These are phyloP conservation scores for Neomonachus schauinslandi DNA, from an alignment of 2,113 vertebrate species.

Conservation along the genomic window DNA sequence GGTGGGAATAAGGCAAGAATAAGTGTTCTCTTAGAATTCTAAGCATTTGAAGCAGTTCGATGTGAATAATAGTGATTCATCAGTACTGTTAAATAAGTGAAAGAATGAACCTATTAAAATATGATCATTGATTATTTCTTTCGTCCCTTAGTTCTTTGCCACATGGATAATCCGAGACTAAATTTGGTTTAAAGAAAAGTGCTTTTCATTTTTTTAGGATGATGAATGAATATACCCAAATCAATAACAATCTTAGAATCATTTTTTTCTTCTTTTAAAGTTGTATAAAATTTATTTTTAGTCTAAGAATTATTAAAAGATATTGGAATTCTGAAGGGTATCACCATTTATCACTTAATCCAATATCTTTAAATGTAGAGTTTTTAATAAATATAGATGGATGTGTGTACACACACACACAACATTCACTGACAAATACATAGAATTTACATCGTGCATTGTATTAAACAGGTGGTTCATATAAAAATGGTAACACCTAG, in stretches of 20 bases:
- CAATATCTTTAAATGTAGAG: constrained; percentile 13
- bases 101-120: not conserved
- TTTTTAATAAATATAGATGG: constrained; percentile 44
- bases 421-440: constrained; percentile 21
- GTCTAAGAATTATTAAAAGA: not conserved
- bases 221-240: constrained; percentile 30
- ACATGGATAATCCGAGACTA: not conserved
- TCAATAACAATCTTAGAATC: constrained; percentile 24
- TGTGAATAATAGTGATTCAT: not conserved
- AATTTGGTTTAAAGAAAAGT: constrained; percentile 55
- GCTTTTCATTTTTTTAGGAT: constrained; percentile 44
- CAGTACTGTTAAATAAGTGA: constrained; percentile 15
- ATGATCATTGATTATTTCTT: constrained; percentile 14
- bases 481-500: constrained; percentile 98
- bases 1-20: not conserved
- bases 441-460: constrained; percentile 69
- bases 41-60: not conserved
- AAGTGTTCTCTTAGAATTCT: constrained; percentile 11
- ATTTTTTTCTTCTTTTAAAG: not conserved
- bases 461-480: constrained; percentile 93
- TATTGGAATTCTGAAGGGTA: constrained; percentile 50
- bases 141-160: constrained; percentile 26
- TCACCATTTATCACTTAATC: constrained; percentile 48
- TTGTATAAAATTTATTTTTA: constrained; percentile 54
- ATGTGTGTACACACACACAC: not conserved